Evolutionary conservation across 92 coral and sea anemone species (phyloP).

Genomic region (Zoanthus sansibaricus): DNA sequence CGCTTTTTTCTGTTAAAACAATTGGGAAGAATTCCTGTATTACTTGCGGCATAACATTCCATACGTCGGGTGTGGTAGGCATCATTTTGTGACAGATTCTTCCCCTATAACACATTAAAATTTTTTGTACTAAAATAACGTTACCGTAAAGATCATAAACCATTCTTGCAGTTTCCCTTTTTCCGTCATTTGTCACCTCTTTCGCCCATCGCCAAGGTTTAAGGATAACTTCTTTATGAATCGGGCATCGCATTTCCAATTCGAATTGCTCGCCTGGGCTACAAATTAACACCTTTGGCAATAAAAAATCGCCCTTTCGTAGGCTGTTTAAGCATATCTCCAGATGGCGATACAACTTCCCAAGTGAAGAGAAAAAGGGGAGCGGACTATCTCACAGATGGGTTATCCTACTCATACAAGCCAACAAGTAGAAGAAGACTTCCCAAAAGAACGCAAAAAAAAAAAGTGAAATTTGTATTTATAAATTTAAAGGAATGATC

Average conservation of each 20-base stretch:
- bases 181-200: background rate
- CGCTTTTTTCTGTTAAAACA: constrained; percentile 36
- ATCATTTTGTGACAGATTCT: constrained; percentile 41
- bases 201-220: constrained; percentile 5
- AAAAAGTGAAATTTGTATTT: too few relatives aligned
- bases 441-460: too few relatives aligned
- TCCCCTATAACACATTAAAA: constrained; percentile 30
- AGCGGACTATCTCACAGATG: too few relatives aligned
- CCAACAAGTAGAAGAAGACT: too few relatives aligned
- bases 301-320: constrained; percentile 1
- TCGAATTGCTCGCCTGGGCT: constrained; percentile 6
- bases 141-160: background rate
- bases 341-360: too few relatives aligned
- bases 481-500: too few relatives aligned
- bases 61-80: constrained; percentile 45
- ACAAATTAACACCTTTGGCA: constrained; percentile 3
- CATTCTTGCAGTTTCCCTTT: background rate
- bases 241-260: background rate
- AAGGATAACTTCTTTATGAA: background rate
- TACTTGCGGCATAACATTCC: constrained; percentile 11
- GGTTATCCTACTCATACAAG: too few relatives aligned
- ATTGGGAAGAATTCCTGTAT: constrained; percentile 52
- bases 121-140: constrained; percentile 6
- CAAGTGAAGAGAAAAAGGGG: too few relatives aligned
- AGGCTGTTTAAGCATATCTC: background rate